phyloP scores from a whole-genome alignment of 2,797 vertebrate species.

The Sebastiscus tertius region DNA sequence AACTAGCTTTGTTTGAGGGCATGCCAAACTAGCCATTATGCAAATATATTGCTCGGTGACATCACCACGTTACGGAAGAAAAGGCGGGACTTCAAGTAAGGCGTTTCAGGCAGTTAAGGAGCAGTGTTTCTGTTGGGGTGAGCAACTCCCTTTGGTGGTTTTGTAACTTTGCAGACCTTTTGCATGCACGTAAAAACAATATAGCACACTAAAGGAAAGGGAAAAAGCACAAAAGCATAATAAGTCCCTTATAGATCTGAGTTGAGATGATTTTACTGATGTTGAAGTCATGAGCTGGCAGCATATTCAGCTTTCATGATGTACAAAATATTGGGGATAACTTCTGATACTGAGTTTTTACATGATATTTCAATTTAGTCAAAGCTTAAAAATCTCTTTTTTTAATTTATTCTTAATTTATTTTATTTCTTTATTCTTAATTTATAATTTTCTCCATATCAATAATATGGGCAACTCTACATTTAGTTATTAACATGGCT shows the following conservation, averaged over 20 bases:
- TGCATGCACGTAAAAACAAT: too few relatives aligned
- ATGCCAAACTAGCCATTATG: too few relatives aligned
- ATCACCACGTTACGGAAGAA: too few relatives aligned
- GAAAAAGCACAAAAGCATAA: too few relatives aligned
- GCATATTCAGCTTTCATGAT: background rate
- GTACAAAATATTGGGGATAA: background rate
- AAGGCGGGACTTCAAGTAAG: too few relatives aligned
- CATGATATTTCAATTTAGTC: background rate
- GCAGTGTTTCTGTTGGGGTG: accelerated
- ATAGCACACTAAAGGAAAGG: too few relatives aligned
- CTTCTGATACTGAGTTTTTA: background rate
- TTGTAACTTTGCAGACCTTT: too few relatives aligned
- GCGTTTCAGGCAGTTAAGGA: too few relatives aligned
- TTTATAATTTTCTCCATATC: background rate
- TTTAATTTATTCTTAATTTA: background rate
- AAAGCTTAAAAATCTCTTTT: background rate
- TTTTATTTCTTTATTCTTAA: too few relatives aligned
- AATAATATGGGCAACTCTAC: background rate
- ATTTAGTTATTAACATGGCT: background rate
- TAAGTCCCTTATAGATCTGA: too few relatives aligned
- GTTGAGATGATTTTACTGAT: background rate
- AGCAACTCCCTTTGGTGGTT: too few relatives aligned
- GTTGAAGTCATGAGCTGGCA: background rate
- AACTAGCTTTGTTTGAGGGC: accelerated
- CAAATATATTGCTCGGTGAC: background rate